Evolutionary conservation across 2,888 invertebrate genomes (phyloP).

Genomic region (Lepidochrysops patricia): DNA sequence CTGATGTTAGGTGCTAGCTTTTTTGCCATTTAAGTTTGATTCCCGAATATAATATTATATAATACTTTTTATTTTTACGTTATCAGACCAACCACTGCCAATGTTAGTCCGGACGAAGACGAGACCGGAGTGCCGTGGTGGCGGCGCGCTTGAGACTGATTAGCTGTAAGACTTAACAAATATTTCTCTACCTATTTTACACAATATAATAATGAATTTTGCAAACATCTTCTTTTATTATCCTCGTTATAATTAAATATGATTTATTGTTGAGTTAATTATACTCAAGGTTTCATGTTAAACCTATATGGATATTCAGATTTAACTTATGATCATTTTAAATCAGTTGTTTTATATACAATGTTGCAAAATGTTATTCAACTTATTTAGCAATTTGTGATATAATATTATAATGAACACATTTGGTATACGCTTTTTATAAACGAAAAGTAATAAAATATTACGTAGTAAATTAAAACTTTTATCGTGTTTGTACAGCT

Average conservation of each 20-base stretch:
- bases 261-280: not conserved
- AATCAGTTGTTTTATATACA: not conserved
- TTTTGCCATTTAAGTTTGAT: not conserved
- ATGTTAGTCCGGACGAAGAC: conserved; percentile 51
- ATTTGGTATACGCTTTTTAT: too few relatives aligned
- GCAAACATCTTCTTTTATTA: not conserved
- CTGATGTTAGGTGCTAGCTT: too few relatives aligned
- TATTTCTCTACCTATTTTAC: conserved; percentile 13
- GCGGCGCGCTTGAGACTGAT: conserved; percentile 67
- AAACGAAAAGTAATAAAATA: too few relatives aligned
- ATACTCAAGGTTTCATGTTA: not conserved
- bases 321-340: not conserved
- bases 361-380: not conserved
- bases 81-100: conserved; percentile 45
- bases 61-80: not conserved
- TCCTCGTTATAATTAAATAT: not conserved
- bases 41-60: not conserved
- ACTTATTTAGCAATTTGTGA: too few relatives aligned
- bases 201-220: conserved; percentile 5
- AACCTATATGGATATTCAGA: not conserved
- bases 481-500: too few relatives aligned
- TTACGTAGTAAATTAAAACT: too few relatives aligned
- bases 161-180: conserved; percentile 20
- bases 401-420: too few relatives aligned
- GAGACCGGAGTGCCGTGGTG: conserved; percentile 68